Percentiles rank a stretch among this genome's conserved stretches.
Evolutionary conservation across 2,888 invertebrate species (phyloP).

Genomic region (Drosophila mettleri): DNA sequence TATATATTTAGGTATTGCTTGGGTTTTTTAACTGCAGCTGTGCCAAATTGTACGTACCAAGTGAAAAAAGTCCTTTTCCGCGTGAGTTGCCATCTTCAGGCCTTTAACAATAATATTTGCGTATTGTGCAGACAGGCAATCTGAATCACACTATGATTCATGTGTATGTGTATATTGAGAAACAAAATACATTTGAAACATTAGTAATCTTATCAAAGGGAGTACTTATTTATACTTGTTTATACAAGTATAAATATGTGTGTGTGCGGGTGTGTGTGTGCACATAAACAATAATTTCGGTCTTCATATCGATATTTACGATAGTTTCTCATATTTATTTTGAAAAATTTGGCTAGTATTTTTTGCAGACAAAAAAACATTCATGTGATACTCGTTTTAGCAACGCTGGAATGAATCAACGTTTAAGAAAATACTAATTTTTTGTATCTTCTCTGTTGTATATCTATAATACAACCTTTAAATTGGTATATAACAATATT

Average conservation of each 20-base stretch:
- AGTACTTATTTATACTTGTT: constrained; percentile 48
- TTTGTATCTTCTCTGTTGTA: not conserved
- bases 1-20: constrained; percentile 8
- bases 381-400: not conserved
- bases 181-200: constrained; percentile 50
- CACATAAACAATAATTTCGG: constrained; percentile 31
- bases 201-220: constrained; percentile 55
- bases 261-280: constrained; percentile 1
- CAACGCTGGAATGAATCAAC: constrained; percentile 5
- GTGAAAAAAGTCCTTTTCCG: constrained; percentile 68
- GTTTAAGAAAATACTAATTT: not conserved
- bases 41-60: constrained; percentile 60
- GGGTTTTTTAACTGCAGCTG: constrained; percentile 22
- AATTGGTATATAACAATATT: not conserved
- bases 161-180: constrained; percentile 35
- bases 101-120: constrained; percentile 25
- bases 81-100: constrained; percentile 60
- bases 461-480: not conserved
- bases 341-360: constrained; percentile 19
- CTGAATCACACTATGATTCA: constrained; percentile 48
- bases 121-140: constrained; percentile 28
- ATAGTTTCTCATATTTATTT: not conserved
- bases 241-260: constrained; percentile 31
- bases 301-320: constrained; percentile 27
- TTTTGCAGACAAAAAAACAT: constrained; percentile 1